Conservation (phyloP, 2,797 vertebrate species). For the Champsocephalus esox region DNA sequence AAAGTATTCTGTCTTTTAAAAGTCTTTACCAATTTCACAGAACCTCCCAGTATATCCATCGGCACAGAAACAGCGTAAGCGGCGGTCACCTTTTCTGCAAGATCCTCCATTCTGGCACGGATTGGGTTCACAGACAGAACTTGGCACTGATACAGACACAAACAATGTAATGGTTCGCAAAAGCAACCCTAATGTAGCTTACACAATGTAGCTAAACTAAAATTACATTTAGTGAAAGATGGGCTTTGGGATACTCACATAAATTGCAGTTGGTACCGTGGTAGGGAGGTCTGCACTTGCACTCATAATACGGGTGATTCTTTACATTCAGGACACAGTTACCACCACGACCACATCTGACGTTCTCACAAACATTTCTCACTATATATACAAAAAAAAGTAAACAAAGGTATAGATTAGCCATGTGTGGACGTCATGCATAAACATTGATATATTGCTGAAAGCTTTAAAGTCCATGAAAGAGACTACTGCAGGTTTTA, state of each 20-base stretch:
- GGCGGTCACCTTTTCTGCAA: constrained; percentile 49
- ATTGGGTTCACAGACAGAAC: constrained; percentile 62
- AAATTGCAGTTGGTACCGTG: constrained; percentile 61
- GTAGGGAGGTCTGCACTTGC: constrained; percentile 74
- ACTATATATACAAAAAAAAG: constrained; percentile 53
- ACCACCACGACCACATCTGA: constrained; percentile 66
- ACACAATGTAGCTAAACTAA: no score
- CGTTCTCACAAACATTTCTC: constrained; percentile 61
- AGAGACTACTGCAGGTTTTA: no score
- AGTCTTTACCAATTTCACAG: constrained; percentile 73
- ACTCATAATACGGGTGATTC: constrained; percentile 64
- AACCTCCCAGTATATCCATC: constrained; percentile 63
- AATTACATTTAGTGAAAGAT: neutral
- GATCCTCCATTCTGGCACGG: constrained; percentile 74
- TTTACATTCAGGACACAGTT: constrained; percentile 63
- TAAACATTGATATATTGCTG: neutral
- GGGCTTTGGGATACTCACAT: constrained; percentile 30
- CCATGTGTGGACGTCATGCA: neutral
- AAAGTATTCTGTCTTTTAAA: neutral
- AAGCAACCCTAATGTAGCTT: neutral
- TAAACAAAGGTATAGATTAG: neutral
- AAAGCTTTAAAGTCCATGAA: no score
- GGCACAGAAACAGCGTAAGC: constrained; percentile 65
- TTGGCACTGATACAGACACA: constrained; percentile 35
- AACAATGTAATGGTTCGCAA: neutral